Percentiles rank a stretch among this genome's conserved stretches.
Conservation (phyloP, 2,113 vertebrate species). For the Trematomus loennbergii region DNA sequence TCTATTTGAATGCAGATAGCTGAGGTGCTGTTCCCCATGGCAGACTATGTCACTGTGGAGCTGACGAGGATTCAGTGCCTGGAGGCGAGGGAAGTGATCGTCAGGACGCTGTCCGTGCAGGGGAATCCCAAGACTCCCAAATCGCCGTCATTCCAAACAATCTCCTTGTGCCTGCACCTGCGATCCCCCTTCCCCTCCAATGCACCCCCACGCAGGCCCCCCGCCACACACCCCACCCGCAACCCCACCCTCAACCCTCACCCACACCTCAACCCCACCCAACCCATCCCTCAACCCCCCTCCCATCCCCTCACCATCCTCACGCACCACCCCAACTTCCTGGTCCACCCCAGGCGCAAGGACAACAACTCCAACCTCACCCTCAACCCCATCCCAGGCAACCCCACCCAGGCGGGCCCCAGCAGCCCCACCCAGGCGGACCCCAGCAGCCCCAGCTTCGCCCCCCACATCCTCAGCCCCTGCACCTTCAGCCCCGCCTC, state of each 20-base stretch:
- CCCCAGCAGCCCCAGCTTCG: conserved; percentile 78
- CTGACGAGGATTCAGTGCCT: conserved; percentile 88
- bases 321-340: conserved; percentile 68
- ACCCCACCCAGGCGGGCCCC: conserved; percentile 65
- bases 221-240: conserved; percentile 77
- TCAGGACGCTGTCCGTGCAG: conserved; percentile 92
- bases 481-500: conserved; percentile 77
- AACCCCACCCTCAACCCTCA: conserved; percentile 46
- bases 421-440: conserved; percentile 67
- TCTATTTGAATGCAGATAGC: conserved; percentile 86
- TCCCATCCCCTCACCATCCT: conserved; percentile 70
- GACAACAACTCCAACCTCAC: conserved; percentile 64
- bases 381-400: conserved; percentile 71
- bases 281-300: conserved; percentile 46
- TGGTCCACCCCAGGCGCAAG: conserved; percentile 67
- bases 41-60: conserved; percentile 87
- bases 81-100: conserved; percentile 90
- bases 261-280: conserved; percentile 65
- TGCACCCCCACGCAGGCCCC: conserved; percentile 81
- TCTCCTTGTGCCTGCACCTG: conserved; percentile 92
- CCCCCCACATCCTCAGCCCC: conserved; percentile 81
- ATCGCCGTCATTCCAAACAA: conserved; percentile 88
- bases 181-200: conserved; percentile 72
- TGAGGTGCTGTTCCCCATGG: conserved; percentile 90
- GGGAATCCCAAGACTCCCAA: conserved; percentile 92